phyloP scores from a whole-genome alignment of 2,797 vertebrate genomes.

The Acanthurus lineatus region DNA sequence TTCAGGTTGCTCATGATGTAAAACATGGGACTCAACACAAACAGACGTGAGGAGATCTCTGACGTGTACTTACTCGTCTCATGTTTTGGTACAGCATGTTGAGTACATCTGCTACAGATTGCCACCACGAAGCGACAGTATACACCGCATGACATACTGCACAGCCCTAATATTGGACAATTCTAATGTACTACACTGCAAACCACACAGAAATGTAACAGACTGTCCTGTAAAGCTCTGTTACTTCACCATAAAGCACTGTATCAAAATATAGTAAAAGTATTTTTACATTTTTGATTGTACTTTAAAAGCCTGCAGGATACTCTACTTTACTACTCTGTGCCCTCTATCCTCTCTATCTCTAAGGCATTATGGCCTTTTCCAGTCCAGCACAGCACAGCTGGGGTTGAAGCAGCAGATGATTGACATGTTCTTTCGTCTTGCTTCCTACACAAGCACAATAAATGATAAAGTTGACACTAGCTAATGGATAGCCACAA shows the following conservation, averaged over 20 bases:
- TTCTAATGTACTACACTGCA: conserved; percentile 56
- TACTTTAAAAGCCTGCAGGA: not conserved
- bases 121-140: conserved; percentile 76
- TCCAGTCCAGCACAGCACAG: conserved; percentile 5
- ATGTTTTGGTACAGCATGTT: conserved; percentile 85
- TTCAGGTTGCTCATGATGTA: not conserved
- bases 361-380: not conserved
- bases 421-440: conserved; percentile 28
- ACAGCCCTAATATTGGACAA: conserved; percentile 67
- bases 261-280: not conserved
- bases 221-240: conserved; percentile 28
- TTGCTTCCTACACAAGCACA: conserved; percentile 13
- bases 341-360: not conserved
- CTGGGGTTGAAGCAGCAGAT: conserved; percentile 19
- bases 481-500: conserved; percentile 25
- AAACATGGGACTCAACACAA: not conserved
- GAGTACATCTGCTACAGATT: conserved; percentile 82
- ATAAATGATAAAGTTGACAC: conserved; percentile 19
- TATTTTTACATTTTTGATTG: conserved; percentile 10
- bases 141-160: conserved; percentile 82
- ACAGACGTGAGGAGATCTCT: conserved; percentile 10
- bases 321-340: not conserved
- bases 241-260: conserved; percentile 18
- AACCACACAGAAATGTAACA: conserved; percentile 24
- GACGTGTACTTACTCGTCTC: conserved; percentile 83